Evolutionary conservation across 1,140 invertebrate genomes (phyloP).

Genomic region (Andricus grossulariae): DNA sequence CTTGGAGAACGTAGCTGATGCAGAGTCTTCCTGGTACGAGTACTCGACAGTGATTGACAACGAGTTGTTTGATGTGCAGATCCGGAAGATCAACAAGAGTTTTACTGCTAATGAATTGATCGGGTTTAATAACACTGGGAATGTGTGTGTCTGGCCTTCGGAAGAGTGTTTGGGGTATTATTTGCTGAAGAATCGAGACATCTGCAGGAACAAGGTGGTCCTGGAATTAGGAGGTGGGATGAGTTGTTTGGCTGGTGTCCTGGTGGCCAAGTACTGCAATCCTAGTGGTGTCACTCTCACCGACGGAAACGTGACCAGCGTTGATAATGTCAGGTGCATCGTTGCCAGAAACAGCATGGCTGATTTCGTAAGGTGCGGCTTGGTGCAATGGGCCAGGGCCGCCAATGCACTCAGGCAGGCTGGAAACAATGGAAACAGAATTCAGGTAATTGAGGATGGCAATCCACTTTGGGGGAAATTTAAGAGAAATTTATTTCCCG

Average conservation of each 20-base stretch:
- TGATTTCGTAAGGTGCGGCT: conserved; percentile 67
- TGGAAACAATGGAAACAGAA: conserved; percentile 50
- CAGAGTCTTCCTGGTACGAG: conserved; percentile 68
- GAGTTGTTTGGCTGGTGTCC: conserved; percentile 88
- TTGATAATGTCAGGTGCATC: conserved; percentile 84
- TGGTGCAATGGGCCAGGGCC: conserved; percentile 74
- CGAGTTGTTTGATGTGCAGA: conserved; percentile 74
- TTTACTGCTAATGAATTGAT: conserved; percentile 84
- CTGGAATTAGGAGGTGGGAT: conserved; percentile 91
- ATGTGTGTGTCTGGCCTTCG: conserved; percentile 93
- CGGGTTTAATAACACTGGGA: conserved; percentile 94
- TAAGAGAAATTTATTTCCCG: no score
- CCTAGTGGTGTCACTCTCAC: conserved; percentile 81
- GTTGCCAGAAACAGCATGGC: conserved; percentile 79
- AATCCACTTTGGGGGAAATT: background rate
- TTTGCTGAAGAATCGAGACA: conserved; percentile 80
- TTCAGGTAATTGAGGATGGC: conserved; percentile 59
- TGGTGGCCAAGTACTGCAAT: conserved; percentile 82
- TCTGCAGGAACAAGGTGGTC: conserved; percentile 82
- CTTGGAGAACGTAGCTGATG: conserved; percentile 58
- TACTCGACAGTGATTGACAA: conserved; percentile 76
- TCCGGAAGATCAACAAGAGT: conserved; percentile 78
- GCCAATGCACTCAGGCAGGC: conserved; percentile 61
- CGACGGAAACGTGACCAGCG: conserved; percentile 86
- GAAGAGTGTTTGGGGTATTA: conserved; percentile 90